Evolutionary conservation across 2,888 invertebrate genomes (phyloP), one percentile per base, ranked within the genome.

Genomic region (Noctua pronuba): DNA sequence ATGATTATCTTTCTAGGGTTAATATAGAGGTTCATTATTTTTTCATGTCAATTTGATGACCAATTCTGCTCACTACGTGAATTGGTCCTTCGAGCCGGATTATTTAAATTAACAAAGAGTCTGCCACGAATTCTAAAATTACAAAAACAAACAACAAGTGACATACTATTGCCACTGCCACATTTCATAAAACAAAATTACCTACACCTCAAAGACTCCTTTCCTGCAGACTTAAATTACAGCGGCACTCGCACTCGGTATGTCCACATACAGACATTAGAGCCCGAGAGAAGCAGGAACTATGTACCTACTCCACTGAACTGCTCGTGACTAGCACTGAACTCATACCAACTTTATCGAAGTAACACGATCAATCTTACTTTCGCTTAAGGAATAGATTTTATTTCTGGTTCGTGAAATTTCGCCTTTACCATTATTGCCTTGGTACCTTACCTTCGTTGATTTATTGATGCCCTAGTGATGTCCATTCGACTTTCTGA

Each of bases 291-390:
- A 64, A 70, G 52, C 79, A 55, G 73, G 60, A 84, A 80, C 49
- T 73, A 84, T 84, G 81, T 79, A 70, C 84, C 49, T 58, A 77
- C 67, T 74, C 46, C 58, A 31, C 38, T 73, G 35, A 77, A 85
- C 77, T 72, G 85, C 64, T 82, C n/a, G 46, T 60, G 35, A 65
- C 68, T 58, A 82, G 73, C 58, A 77, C 67, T 49, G 72, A 83
- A 91, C 88, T 88, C 87, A 88, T 86, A 86, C 78, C 83, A 94
- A 95, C 93, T 95, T 94, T 90, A 89, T 90, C 89, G 86, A 94
- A 95, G 92, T 94, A 94, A 88, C 88, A 82, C 93, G 91, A 95
- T 95, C 95, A 94, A 95, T 95, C 95, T 95, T 95, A 93, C 94
- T 95, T 95, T 94, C 92, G 90, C 92, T 94, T 93, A 91, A 90